Evolutionary conservation across 2,888 invertebrate genomes (phyloP), one percentile per base, ranked within the genome.

Genomic region (Hyppa rectilinea): DNA sequence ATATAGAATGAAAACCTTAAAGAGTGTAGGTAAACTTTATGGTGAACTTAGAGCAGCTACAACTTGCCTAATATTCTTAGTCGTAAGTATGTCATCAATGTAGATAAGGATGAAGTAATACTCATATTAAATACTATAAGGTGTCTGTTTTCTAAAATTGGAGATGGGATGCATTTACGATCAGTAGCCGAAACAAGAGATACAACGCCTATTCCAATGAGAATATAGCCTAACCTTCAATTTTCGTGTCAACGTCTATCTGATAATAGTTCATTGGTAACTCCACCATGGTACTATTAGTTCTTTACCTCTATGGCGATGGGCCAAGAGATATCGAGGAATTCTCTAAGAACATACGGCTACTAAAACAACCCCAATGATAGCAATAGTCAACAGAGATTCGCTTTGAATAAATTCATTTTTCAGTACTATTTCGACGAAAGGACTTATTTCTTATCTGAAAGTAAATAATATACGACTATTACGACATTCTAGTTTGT

Each of bases 11-110:
- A 75, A 20, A 60, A 36, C 52, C n/a, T n/a, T 66, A 63, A 58
- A 49, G 20, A 52, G 12, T 58, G 36, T 81, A 69, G 61, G 40
- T 66, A 62, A 70, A 61, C 53, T 61, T 66, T 77, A 64, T 58
- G 50, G 59, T 72, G 47, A 73, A 63, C 70, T 61, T 76, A 78
- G 81, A 62, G 81, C 78, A 79, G 82, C 78, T 71, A 79, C 61
- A 23, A 66, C 53, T 61, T 64, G 82, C 79, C 78, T 81, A 78
- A 67, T 62, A 77, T 56, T 47, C 61, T 67, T 64, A 78, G 53
- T 62, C n/a, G 78, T 79, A 81, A 81, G 78, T 81, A 77, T 52
- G 14, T 71, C 71, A 58, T 81, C 78, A 17, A 64, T 45, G 6
- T 78, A 78, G 31, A 26, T 66, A 58, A 71, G 29, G 4, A 47